These are phyloP conservation scores for Hylaeus volcanicus DNA, from an alignment of 1,140 invertebrate species.

Conservation along the genomic window DNA sequence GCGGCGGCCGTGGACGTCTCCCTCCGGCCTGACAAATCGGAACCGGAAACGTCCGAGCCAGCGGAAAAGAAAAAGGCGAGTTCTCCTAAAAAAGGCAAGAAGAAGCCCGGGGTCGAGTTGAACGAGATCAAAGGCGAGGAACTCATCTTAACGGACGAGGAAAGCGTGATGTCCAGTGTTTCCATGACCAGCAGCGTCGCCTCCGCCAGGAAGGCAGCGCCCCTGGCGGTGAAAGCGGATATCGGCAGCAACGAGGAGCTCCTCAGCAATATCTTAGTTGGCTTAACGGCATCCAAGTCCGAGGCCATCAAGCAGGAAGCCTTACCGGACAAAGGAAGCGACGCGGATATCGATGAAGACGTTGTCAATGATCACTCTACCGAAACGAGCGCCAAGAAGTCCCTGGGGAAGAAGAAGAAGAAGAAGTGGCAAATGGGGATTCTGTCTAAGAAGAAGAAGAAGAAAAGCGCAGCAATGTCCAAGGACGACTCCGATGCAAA, in stretches of 20 bases:
- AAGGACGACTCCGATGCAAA: background rate
- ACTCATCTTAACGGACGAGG: slow-evolving; percentile 54
- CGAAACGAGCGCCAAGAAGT: slow-evolving; percentile 40
- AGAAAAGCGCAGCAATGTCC: slow-evolving; percentile 46
- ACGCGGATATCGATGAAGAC: slow-evolving; percentile 47
- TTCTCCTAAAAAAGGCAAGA: background rate
- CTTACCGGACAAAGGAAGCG: slow-evolving; percentile 30
- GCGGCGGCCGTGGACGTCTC: slow-evolving; percentile 72
- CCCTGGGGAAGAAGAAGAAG: slow-evolving; percentile 67
- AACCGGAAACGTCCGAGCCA: slow-evolving; percentile 43
- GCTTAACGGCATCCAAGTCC: slow-evolving; percentile 43
- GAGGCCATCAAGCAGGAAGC: slow-evolving; percentile 34
- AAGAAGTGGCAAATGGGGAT: slow-evolving; percentile 75
- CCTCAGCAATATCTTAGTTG: slow-evolving; percentile 64
- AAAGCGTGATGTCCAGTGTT: slow-evolving; percentile 61
- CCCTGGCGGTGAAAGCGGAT: background rate
- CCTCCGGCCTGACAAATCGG: slow-evolving; percentile 62
- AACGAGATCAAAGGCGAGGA: slow-evolving; percentile 46
- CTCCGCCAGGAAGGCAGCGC: background rate
- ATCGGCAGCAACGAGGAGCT: slow-evolving; percentile 63
- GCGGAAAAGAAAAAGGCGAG: slow-evolving; percentile 16
- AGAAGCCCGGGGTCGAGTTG: slow-evolving; percentile 24
- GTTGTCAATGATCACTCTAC: background rate
- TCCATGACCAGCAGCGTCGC: slow-evolving; percentile 55
- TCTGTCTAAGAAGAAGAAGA: slow-evolving; percentile 70